Base-by-base conservation (phyloP, 2,797 vertebrate species). In the Sebastes alutus region DNA sequence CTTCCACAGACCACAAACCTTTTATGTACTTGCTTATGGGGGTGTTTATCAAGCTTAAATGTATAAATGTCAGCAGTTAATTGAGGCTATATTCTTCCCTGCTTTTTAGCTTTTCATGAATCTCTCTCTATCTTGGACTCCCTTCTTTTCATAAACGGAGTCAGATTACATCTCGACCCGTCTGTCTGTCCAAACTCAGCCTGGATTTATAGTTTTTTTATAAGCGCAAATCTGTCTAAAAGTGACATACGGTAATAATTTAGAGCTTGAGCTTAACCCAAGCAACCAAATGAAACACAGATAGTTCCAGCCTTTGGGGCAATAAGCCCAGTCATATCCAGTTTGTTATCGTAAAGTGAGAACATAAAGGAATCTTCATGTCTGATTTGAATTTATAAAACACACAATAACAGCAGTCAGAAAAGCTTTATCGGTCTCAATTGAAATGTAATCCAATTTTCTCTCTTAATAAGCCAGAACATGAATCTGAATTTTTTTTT, bases 41-140 rank as follows among this genome's bases (percentile, higher is more conserved):
- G 77, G 60, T 83, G 72, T 91, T 85, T 83, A 87, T 85, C 75
- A 85, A 76, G 68, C 80, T 61, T 68, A 14, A 78, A 82, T 81
- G 60, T 81, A 88, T 82, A 81, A 88, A 87, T 86, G 82, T 85
- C 85, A 81, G 73, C 82, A 60, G 68, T 83, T 85, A 83, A 89
- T 73, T 81, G 72, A 84, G 11, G 46, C 69, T 78, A 85, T 83
- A 68, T 81, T 77, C 46, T 27, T 77, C 38, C 55, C 23, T 79
- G 77, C 76, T 73, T 12, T 12, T 12, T 46, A n/a, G 66, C 38
- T 79, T 56, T 55, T 46, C 80, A 88, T 82, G 60, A 78, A 66
- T 78, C 35, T 75, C 35, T 75, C 16, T 84, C 71, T 86, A 81
- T 89, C 92, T 90, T 72, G 58, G 73, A 84, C 72, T 62, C 71